Conservation (phyloP, 2,888 invertebrate genomes). For the Drosophila hamatofila region DNA sequence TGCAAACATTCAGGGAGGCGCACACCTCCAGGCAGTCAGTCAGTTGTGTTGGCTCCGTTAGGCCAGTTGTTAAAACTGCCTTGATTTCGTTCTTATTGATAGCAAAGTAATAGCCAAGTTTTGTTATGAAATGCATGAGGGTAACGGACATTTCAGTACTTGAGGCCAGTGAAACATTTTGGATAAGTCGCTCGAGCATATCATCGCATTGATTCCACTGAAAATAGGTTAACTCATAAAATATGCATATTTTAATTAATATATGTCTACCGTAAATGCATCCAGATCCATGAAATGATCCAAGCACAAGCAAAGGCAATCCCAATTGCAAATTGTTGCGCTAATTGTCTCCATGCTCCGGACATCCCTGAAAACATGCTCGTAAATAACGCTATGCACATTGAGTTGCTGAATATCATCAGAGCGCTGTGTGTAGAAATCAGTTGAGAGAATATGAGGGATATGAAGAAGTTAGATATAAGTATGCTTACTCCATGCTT, state of each 20-base stretch:
- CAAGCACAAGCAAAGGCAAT: constrained; percentile 80
- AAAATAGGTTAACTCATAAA: background rate
- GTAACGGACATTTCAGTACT: constrained; percentile 64
- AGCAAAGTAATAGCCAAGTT: constrained; percentile 72
- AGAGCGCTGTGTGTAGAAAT: constrained; percentile 48
- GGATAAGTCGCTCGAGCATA: constrained; percentile 80
- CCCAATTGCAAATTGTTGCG: constrained; percentile 73
- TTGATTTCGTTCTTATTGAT: constrained; percentile 71
- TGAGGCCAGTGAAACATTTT: constrained; percentile 74
- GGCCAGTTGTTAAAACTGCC: constrained; percentile 44
- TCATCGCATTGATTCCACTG: constrained; percentile 84
- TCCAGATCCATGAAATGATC: constrained; percentile 73
- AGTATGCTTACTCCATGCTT: constrained; percentile 68
- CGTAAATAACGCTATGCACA: constrained; percentile 82
- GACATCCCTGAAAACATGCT: constrained; percentile 76
- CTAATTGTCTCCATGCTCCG: constrained; percentile 67
- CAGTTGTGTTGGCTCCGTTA: constrained; percentile 37
- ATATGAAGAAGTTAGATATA: background rate
- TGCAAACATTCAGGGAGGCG: constrained; percentile 64
- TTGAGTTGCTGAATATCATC: constrained; percentile 75
- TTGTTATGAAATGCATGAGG: constrained; percentile 72
- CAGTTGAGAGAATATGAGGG: background rate
- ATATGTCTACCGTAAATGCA: constrained; percentile 63
- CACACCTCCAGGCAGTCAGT: constrained; percentile 61
- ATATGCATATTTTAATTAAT: background rate